phyloP scores from a whole-genome alignment of 2,888 invertebrate species.

The Chrysodeixis includens region DNA sequence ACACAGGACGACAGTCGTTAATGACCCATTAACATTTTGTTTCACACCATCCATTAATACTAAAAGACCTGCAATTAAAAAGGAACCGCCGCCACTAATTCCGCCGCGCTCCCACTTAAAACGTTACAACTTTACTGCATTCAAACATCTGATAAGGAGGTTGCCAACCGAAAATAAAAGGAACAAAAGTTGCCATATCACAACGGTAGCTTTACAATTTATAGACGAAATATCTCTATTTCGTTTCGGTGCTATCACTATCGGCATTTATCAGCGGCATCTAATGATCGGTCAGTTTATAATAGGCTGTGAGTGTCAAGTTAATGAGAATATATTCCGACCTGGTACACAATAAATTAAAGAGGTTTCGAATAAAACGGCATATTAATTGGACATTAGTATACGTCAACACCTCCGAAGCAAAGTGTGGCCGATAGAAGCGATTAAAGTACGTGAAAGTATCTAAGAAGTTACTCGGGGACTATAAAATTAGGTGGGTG shows the following conservation, averaged over 20 bases:
- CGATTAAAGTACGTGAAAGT: constrained; percentile 71
- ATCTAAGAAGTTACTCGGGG: constrained; percentile 67
- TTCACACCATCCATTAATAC: constrained; percentile 79
- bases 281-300: constrained; percentile 83
- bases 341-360: constrained; percentile 83
- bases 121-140: constrained; percentile 74
- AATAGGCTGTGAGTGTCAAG: constrained; percentile 85
- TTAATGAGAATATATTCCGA: constrained; percentile 87
- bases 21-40: constrained; percentile 80
- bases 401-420: constrained; percentile 78
- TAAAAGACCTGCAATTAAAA: constrained; percentile 73
- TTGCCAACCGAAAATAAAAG: constrained; percentile 61
- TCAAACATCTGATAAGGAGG: constrained; percentile 73
- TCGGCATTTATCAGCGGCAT: constrained; percentile 78
- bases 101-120: constrained; percentile 66
- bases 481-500: constrained; percentile 77
- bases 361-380: constrained; percentile 81
- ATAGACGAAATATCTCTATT: constrained; percentile 80
- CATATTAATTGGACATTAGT: constrained; percentile 88
- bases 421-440: constrained; percentile 64
- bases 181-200: constrained; percentile 62
- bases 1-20: constrained; percentile 72
- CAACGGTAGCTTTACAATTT: constrained; percentile 72
- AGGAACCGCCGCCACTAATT: constrained; percentile 69
- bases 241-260: constrained; percentile 75